Base-by-base conservation (phyloP, 92 coral and sea anemone genomes). In the Desmophyllum pertusum region DNA sequence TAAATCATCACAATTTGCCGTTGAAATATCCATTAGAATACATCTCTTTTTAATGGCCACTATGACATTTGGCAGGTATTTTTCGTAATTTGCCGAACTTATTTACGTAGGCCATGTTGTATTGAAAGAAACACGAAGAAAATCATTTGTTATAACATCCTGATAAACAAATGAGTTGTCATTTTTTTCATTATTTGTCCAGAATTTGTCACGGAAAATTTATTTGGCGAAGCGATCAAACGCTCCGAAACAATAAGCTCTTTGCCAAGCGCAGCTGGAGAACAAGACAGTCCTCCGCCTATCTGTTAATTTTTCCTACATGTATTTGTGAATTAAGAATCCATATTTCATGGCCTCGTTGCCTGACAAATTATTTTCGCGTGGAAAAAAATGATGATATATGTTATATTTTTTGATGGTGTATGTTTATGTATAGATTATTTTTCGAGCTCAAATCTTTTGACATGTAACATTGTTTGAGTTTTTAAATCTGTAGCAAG, bases 141-240 rank as follows among this genome's bases (percentile, higher is more conserved):
- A 64, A 79, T 35, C 21, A 64, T 46, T 64, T 29, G 21, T 6
- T 21, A 14, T 19, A 43, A 65, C 36, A 64, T 79, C 83, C 73
- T 42, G 2, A 46, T 70, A 65, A 79, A 45, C 73, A 65, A 43
- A 27, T 33, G 45, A 66, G 39, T 5, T 79, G 83, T 43, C 83
- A 79, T 21, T 37, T 36, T 37, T 17, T 25, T 46, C 41, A 42
- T 30, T 42, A 10, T 64, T 30, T 78, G 59, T 33, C 31, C 48
- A 27, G 27, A 64, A 23, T 45, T 52, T 65, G 83, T 61, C 83
- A 64, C 25, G 45, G 70, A 64, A 43, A 43, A 68, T 79, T 29
- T 41, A 62, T 62, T 78, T 19, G 51, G 68, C 42, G 30, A 29
- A 62, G 38, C 57, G 35, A 37, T 61, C 50, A 59, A 40, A 65